A percentile compares a stretch with the other conserved stretches of the same genome.
phyloP scores from a whole-genome alignment of 1,140 invertebrate genomes.

The Euwallacea similis region DNA sequence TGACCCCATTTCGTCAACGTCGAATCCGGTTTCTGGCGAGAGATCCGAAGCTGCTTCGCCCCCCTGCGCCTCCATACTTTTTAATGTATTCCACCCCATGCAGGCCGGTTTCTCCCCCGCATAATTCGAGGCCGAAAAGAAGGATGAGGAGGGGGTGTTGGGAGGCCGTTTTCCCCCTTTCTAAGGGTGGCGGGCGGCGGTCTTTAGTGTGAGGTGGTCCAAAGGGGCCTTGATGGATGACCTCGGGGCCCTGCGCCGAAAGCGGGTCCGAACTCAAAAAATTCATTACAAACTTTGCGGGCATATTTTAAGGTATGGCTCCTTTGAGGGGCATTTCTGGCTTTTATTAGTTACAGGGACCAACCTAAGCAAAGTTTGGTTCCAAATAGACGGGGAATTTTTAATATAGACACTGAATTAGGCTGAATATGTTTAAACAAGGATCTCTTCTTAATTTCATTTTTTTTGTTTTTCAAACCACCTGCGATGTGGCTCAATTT shows the following conservation, averaged over 20 bases:
- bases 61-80: conserved; percentile 41
- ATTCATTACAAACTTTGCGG: conserved; percentile 47
- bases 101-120: conserved; percentile 38
- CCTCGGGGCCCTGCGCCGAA: conserved; percentile 44
- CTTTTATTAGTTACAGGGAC: conserved; percentile 17
- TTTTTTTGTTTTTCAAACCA: too few species aligned
- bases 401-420: neutral
- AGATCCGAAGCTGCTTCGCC: conserved; percentile 41
- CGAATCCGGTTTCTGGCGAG: conserved; percentile 38
- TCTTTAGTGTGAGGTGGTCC: conserved; percentile 47
- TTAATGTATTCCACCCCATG: conserved; percentile 47
- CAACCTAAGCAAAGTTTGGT: conserved; percentile 21
- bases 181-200: conserved; percentile 43
- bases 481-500: too few species aligned
- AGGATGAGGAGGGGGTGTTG: conserved; percentile 43
- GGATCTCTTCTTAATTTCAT: too few species aligned
- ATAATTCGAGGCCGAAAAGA: conserved; percentile 42
- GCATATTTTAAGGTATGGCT: conserved; percentile 44
- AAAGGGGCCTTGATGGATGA: conserved; percentile 49
- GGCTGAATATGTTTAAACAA: too few species aligned
- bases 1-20: conserved; percentile 45
- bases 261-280: conserved; percentile 38
- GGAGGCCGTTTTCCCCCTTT: conserved; percentile 43
- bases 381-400: neutral
- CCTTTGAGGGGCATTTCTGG: conserved; percentile 42